Evolutionary conservation across 2,797 vertebrate genomes (phyloP), one percentile per base, ranked within the genome.

Genomic region (Enteromius argenteus): DNA sequence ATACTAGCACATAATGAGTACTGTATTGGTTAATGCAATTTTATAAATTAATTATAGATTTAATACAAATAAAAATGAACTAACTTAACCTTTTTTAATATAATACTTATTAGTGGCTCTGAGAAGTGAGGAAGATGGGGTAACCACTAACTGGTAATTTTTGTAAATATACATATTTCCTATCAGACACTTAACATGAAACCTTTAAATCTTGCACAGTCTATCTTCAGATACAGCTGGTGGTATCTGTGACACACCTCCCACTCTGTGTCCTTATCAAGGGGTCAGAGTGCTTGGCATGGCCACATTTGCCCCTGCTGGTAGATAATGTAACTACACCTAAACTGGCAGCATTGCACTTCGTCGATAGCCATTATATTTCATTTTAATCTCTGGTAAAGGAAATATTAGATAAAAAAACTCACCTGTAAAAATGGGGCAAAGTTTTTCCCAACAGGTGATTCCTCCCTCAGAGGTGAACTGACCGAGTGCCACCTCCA

Each of bases 381-480:
- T 5, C 6, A 64, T 19, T 58, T n/a, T 6, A 21, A 60, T 72
- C 5, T 21, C 15, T 30, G 66, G 35, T n/a, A 13, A 42, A 30
- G 3, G n/a, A 74, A n/a, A 72, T 27, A 13, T 9, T 35, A 27
- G 15, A 44, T 84, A 0, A 9, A 3, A 9, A 71, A 46, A 84
- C 89, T 15, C 90, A 99, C 98, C 98, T 82, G 97, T 96, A 90
- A 99, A 99, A 92, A 99, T 96, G 91, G 98, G 98, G 92, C 97
- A 99, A 92, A 99, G 97, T 93, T 98, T 99, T 88, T 96, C 97
- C 98, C 98, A 99, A 95, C 97, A 99, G 85, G 98, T 99, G 94
- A 99, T 99, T 87, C 98, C 98, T 30, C 98, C 98, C 95, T 99
- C 95, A 1, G 98, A 99, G 90, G 98, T 99, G 94, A 96, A 99